phyloP scores from a whole-genome alignment of 2,888 invertebrate species.

The Eristalis arbustorum region DNA sequence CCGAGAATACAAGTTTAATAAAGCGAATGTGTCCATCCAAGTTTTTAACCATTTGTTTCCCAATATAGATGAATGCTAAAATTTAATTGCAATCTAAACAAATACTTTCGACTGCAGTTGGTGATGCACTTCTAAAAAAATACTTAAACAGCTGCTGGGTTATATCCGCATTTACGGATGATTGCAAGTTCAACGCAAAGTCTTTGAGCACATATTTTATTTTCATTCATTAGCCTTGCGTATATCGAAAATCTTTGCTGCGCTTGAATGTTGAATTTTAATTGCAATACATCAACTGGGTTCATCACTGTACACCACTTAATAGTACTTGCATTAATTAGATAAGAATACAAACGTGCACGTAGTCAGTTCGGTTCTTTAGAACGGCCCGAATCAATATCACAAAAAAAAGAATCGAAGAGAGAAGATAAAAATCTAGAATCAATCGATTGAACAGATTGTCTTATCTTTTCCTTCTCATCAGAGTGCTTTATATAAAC shows the following conservation, averaged over 20 bases:
- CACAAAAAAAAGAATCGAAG: slow-evolving; percentile 22
- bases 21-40: background rate
- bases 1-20: background rate
- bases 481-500: slow-evolving; percentile 29
- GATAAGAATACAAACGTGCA: slow-evolving; percentile 41
- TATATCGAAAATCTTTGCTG: slow-evolving; percentile 27
- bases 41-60: background rate
- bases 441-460: slow-evolving; percentile 54
- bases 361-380: background rate
- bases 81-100: slow-evolving; percentile 33
- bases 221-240: slow-evolving; percentile 20
- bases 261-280: slow-evolving; percentile 51
- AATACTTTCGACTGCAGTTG: slow-evolving; percentile 18
- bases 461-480: slow-evolving; percentile 22
- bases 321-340: slow-evolving; percentile 52
- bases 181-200: slow-evolving; percentile 25
- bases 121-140: background rate
- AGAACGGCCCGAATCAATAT: slow-evolving; percentile 10
- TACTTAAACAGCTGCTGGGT: background rate
- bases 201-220: background rate
- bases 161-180: slow-evolving; percentile 10
- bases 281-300: slow-evolving; percentile 41
- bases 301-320: slow-evolving; percentile 21
- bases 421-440: slow-evolving; percentile 19
- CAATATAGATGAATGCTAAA: slow-evolving; percentile 31